Evolutionary conservation across 2,888 invertebrate species (phyloP), one percentile per base, ranked within the genome.

Genomic region (Noctua fimbriata): DNA sequence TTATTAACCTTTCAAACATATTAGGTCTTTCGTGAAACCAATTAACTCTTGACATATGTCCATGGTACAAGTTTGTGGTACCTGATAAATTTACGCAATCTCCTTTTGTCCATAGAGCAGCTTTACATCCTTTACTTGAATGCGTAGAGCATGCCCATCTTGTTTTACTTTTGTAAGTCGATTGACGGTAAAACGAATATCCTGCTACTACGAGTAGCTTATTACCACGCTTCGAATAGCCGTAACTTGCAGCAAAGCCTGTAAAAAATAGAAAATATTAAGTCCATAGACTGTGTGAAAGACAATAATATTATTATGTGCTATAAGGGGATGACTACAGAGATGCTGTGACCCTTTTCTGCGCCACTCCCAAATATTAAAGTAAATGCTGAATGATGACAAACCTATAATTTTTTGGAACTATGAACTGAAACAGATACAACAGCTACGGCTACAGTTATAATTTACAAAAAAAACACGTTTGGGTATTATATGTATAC

Each of bases 111-210:
- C 67, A 82, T 0, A 80, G 16, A 16, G 83, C 47, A 2, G 80
- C 80, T 52, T 67, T 80, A 4, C 80, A 80, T 9, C 79, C 79
- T 32, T 82, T 79, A 18, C 28, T 65, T 36, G 52, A 44, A 36
- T 79, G 80, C 14, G 83, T 79, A 2, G 80, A 82, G 32, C 80
- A 80, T 4, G 82, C 65, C 80, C 80, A 80, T 82, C 80, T 76
- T 1, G 83, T 14, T 21, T 80, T 80, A 1, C 0, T 36, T 7
- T 47, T 80, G n/a, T 28, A 9, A 10, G 49, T 76, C 3, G 32
- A 60, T 69, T 80, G 83, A 1, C 67, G 77, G 24, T 77, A 83
- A 44, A 83, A 80, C 0, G 80, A 82, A 60, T 80, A 80, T 4
- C 80, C 80, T 24, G 49, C 67, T 52, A 80, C 77, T 18, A 83